phyloP scores from a whole-genome alignment of 2,888 invertebrate species.

The Pseudanteris insignis region DNA sequence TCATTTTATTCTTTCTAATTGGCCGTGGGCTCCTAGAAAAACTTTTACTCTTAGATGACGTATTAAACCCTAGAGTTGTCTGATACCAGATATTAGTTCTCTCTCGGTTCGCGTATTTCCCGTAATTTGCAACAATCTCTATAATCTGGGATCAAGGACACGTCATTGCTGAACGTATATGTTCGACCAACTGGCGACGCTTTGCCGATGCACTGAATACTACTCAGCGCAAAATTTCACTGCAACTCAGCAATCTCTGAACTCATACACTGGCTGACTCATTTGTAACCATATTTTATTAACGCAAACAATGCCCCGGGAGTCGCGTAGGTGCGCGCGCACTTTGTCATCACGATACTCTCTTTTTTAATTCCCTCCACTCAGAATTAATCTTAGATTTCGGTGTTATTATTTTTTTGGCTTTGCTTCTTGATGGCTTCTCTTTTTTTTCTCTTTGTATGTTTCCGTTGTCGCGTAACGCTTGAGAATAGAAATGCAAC shows the following conservation, averaged over 20 bases:
- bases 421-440: no score
- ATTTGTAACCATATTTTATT: background rate
- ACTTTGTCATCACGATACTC: background rate
- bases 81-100: no score
- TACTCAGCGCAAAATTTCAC: conserved; percentile 12
- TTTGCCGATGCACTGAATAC: background rate
- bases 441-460: background rate
- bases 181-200: background rate
- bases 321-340: conserved; percentile 9
- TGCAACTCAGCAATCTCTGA: background rate
- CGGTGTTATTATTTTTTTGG: no score
- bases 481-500: background rate
- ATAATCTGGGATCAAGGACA: conserved; percentile 37
- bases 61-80: no score
- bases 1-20: conserved; percentile 24
- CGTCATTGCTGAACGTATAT: conserved; percentile 17
- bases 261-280: conserved; percentile 6
- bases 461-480: no score
- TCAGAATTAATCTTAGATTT: no score
- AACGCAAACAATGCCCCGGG: conserved; percentile 6
- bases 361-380: no score
- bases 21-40: conserved; percentile 4
- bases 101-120: no score
- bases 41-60: conserved; percentile 6
- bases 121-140: no score